These are phyloP conservation scores for Lophius americanus DNA, from an alignment of 2,797 vertebrate species.

Conservation along the genomic window DNA sequence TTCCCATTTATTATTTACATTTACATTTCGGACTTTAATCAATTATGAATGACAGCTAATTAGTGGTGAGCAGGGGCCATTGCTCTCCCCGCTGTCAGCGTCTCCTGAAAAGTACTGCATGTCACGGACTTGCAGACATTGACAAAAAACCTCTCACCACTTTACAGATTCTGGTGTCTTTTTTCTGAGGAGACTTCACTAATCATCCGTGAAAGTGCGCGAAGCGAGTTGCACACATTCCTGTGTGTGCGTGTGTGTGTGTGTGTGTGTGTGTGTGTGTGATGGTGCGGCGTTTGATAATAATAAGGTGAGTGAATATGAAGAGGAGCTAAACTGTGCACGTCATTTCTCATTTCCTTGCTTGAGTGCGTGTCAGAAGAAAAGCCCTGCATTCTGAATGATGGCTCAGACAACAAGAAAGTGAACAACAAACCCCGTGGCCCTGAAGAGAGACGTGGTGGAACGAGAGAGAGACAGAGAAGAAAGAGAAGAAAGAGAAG, in stretches of 20 bases:
- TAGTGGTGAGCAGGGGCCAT: conserved; percentile 64
- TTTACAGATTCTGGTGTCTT: conserved; percentile 68
- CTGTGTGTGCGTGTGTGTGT: neutral
- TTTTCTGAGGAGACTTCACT: conserved; percentile 66
- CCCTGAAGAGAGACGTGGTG: conserved; percentile 47
- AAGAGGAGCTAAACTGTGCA: conserved; percentile 80
- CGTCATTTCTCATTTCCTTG: conserved; percentile 82
- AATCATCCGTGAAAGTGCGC: conserved; percentile 69
- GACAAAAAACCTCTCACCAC: conserved; percentile 65
- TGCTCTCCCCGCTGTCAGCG: conserved; percentile 63
- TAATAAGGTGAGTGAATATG: conserved; percentile 78
- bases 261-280: neutral
- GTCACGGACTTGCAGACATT: conserved; percentile 59
- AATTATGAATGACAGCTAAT: conserved; percentile 81
- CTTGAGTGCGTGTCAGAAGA: conserved; percentile 74
- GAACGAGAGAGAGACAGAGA: conserved; percentile 16
- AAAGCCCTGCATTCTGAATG: conserved; percentile 75
- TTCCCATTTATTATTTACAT: conserved; percentile 77
- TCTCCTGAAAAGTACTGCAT: conserved; percentile 49
- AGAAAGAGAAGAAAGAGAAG: neutral
- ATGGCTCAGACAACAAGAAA: conserved; percentile 74
- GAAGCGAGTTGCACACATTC: neutral
- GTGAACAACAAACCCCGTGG: conserved; percentile 77
- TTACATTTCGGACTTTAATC: conserved; percentile 64
- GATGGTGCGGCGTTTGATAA: conserved; percentile 44